A percentile compares a stretch with the other conserved stretches of the same genome.
phyloP scores from a whole-genome alignment of 2,888 invertebrate species.

The Epistrophella euchroma region DNA sequence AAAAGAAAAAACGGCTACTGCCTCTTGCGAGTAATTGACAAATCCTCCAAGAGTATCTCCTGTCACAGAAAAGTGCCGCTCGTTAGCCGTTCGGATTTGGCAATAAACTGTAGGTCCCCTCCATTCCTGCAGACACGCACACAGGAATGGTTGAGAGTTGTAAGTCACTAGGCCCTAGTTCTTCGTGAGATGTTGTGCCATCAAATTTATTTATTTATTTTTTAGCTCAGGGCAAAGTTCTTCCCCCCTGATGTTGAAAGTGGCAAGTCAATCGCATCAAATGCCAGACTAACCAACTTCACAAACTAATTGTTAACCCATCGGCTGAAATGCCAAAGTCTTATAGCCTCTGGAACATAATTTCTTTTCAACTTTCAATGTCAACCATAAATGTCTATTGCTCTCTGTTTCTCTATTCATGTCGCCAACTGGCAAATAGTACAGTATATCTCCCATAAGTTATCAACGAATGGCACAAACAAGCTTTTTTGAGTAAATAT shows the following conservation, averaged over 20 bases:
- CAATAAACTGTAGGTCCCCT: no score
- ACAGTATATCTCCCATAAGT: background rate
- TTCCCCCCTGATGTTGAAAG: background rate
- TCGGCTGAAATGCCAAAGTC: no score
- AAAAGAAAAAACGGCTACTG: no score
- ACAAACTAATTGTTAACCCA: background rate
- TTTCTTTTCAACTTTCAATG: background rate
- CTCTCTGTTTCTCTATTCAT: background rate
- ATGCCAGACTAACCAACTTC: background rate
- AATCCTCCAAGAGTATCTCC: no score
- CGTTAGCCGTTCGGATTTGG: no score
- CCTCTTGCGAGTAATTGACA: no score
- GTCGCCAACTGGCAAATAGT: background rate
- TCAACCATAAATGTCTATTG: background rate
- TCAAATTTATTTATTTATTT: no score
- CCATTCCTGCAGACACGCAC: no score
- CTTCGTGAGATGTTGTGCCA: no score
- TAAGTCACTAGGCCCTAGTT: no score
- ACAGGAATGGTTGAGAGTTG: no score
- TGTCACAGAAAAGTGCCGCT: no score
- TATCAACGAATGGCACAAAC: slow-evolving; percentile 32
- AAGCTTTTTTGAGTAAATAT: slow-evolving; percentile 38
- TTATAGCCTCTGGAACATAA: background rate
- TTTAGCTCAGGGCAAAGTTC: background rate
- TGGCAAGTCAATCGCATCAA: background rate